Evolutionary conservation across 1,140 invertebrate genomes (phyloP), one percentile per base, ranked within the genome.

Genomic region (Drosophila setifemur): DNA sequence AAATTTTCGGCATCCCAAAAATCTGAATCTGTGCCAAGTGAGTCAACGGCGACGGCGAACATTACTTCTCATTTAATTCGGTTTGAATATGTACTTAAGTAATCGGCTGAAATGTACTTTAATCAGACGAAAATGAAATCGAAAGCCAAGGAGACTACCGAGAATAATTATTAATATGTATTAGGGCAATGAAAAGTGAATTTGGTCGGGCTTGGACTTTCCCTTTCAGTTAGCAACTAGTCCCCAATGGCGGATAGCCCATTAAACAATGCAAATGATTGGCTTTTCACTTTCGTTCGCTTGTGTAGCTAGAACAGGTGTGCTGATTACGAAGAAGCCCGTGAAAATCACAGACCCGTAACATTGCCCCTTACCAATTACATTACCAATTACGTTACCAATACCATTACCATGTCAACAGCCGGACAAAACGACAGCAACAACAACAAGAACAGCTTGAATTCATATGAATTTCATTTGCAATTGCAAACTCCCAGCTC

Each of bases 251-350:
- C 39, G 25, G 45, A 60, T 61, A 1, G 29, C 57, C 33, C 43
- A 67, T 66, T 73, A 73, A 73, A 71, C 42, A 85, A 83, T 85
- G 81, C 69, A 79, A 75, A 79, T 85, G 63, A 63, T 37, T 68
- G 61, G 60, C 70, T 71, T 85, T 85, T 85, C 81, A 85, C 79
- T 85, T 85, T 85, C 79, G 66, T 85, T 85, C 21, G 42, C 14
- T 43, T 4, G 57, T 12, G n/a, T 33, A 31, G 25, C 28, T 43
- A 67, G 74, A 85, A 86, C 79, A 85, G 79, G 79, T 83, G 79
- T 82, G 82, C 44, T 48, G 78, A 83, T 83, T 83, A 83, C 78
- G 54, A 83, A 83, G 75, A 64, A 61, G 63, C 66, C 79, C 78
- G 78, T 85, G 77, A 78, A 78, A 82, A 77, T 63, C 60, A 45